Evolutionary conservation across 2,113 vertebrate genomes (phyloP).

Genomic region (Bettongia penicillata): DNA sequence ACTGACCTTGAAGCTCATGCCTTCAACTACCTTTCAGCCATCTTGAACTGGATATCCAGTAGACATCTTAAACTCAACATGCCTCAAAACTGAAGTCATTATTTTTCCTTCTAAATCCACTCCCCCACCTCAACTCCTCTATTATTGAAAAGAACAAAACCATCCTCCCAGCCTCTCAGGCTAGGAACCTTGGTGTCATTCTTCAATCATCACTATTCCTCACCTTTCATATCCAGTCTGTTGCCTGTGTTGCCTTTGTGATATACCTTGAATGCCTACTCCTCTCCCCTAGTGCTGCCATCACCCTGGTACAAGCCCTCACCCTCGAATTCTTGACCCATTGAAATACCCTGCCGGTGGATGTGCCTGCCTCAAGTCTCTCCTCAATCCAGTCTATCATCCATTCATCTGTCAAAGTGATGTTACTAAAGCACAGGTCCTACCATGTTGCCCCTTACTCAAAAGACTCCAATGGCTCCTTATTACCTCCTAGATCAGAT

Average conservation of each 20-base stretch:
- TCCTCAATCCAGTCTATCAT: not conserved
- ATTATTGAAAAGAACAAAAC: too few species aligned
- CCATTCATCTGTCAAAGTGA: not conserved
- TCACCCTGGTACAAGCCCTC: not conserved
- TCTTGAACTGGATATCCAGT: not conserved
- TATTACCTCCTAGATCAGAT: too few species aligned
- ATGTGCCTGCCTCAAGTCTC: not conserved
- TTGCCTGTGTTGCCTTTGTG: too few species aligned
- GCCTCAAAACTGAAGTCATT: not conserved
- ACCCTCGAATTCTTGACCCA: not conserved
- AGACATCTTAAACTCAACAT: not conserved
- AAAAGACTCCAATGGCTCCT: too few species aligned
- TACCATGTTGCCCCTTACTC: not conserved
- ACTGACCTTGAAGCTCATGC: not conserved
- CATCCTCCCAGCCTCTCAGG: too few species aligned
- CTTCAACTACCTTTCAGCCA: not conserved
- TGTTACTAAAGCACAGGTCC: not conserved
- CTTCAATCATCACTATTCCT: too few species aligned
- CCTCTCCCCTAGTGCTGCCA: too few species aligned
- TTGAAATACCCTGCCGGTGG: not conserved
- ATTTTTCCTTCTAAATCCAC: not conserved
- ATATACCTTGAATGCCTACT: too few species aligned
- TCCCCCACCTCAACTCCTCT: too few species aligned
- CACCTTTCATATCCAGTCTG: too few species aligned
- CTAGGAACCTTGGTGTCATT: too few species aligned